Percentiles rank a stretch among this genome's conserved stretches.
phyloP scores from a whole-genome alignment of 2,113 vertebrate species.

The Plecturocebus donacophilus region DNA sequence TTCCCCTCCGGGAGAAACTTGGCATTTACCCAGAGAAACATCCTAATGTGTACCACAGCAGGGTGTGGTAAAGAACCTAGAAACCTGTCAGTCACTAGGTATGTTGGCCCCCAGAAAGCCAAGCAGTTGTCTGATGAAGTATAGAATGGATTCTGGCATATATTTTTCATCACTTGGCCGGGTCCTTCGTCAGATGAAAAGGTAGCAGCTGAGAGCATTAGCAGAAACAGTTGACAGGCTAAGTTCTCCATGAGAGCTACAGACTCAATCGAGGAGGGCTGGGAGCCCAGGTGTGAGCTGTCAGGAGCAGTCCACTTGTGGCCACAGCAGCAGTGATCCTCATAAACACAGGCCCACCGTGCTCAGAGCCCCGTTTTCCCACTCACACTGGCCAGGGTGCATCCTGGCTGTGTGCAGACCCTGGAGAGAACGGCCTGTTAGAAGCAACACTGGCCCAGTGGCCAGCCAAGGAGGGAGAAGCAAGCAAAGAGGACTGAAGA shows the following conservation, averaged over 20 bases:
- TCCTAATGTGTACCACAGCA: background rate
- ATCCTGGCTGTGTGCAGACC: background rate
- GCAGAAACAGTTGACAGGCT: background rate
- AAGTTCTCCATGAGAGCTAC: background rate
- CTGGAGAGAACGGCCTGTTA: background rate
- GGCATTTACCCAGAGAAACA: conserved; percentile 58
- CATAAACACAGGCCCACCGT: fast-evolving
- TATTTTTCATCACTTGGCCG: conserved; percentile 50
- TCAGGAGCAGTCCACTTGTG: background rate
- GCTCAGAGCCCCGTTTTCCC: background rate
- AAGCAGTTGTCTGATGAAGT: conserved; percentile 46
- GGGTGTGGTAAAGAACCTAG: conserved; percentile 30
- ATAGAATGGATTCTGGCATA: conserved; percentile 47
- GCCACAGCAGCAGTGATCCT: background rate
- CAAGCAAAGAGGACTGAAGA: background rate
- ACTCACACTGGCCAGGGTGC: background rate
- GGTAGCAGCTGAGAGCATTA: conserved; percentile 38
- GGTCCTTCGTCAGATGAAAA: conserved; percentile 54
- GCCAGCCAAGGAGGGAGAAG: background rate
- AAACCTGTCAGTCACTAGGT: conserved; percentile 34
- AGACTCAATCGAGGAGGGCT: background rate
- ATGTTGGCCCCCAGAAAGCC: conserved; percentile 41
- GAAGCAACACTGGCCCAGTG: background rate
- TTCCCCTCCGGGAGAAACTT: conserved; percentile 48
- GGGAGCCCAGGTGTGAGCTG: background rate